Evolutionary conservation across 2,797 vertebrate species (phyloP), one percentile per base, ranked within the genome.

Genomic region (Sebastolobus alascanus): DNA sequence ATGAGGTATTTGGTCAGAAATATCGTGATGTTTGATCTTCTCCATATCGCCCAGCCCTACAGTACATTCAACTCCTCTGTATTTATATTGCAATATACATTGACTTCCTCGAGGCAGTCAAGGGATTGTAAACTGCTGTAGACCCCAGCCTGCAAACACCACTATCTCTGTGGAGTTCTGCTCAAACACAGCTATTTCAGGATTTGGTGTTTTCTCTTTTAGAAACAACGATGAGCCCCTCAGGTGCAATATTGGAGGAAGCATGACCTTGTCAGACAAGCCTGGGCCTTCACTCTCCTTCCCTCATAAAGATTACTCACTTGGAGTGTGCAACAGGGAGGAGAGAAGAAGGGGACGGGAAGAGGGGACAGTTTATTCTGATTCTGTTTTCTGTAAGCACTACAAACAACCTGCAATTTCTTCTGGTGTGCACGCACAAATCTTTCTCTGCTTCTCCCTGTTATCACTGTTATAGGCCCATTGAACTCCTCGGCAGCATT

Each of bases 231-330:
- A 87, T 66, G 64, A 74, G 76, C 84, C 90, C 90, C 89, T 82
- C 68, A 75, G 78, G 84, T 91, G 79, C 87, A 67, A 89, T 87
- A 86, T 3, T 73, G 80, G 29, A 80, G 83, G 52, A 86, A 80
- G 73, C 58, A 46, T 88, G 87, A 90, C 91, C 88, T 91, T 88
- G 92, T 84, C 92, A 85, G 61, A 82, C 77, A 92, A 86, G 84
- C 68, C 66, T 65, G 38, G 67, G 68, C 74, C 68, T 70, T 88
- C 64, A 20, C 78, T 80, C 80, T 64, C 20, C 70, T 65, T 65
- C 66, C 65, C 79, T 86, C 83, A 73, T 85, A 82, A 83, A 85
- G 79, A 90, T 87, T 70, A 83, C 67, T 85, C 74, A 43, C 75
- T 86, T 67, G 46, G 16, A 77, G 66, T 52, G 31, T 68, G 73